These are phyloP conservation scores for Esperia sulphurella DNA, from an alignment of 2,888 invertebrate genomes.

Conservation along the genomic window DNA sequence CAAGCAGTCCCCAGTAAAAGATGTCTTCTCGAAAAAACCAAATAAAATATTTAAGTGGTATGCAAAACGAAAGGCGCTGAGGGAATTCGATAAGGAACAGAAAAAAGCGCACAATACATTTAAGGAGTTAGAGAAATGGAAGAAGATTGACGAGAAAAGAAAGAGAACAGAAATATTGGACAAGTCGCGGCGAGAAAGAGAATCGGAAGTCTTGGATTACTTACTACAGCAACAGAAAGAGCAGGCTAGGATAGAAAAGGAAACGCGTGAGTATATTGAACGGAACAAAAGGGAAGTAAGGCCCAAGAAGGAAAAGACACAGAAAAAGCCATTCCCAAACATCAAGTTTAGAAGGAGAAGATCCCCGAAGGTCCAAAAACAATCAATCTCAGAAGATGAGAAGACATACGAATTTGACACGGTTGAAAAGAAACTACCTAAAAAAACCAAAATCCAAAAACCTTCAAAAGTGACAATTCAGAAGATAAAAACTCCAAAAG, in stretches of 20 bases:
- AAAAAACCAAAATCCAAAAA: not conserved
- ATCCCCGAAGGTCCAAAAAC: not conserved
- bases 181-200: constrained; percentile 12
- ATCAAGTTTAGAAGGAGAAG: not conserved
- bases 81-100: constrained; percentile 13
- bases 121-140: not conserved
- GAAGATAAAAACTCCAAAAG: not conserved
- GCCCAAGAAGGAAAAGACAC: not conserved
- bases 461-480: not conserved
- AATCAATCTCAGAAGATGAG: not conserved
- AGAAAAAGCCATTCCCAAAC: not conserved
- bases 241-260: constrained; percentile 3
- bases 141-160: constrained; percentile 10
- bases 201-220: constrained; percentile 10
- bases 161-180: constrained; percentile 14
- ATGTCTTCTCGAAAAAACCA: constrained; percentile 4
- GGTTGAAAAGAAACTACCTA: no score
- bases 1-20: not conserved
- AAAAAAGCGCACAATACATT: constrained; percentile 13
- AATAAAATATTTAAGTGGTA: constrained; percentile 27
- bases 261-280: constrained; percentile 6
- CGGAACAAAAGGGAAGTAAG: constrained; percentile 9
- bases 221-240: constrained; percentile 11
- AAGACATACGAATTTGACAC: not conserved
- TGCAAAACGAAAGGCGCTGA: constrained; percentile 22